Percentiles rank a stretch among this genome's conserved stretches.
Evolutionary conservation across 2,888 invertebrate species (phyloP).

Genomic region (Troides aeacus): DNA sequence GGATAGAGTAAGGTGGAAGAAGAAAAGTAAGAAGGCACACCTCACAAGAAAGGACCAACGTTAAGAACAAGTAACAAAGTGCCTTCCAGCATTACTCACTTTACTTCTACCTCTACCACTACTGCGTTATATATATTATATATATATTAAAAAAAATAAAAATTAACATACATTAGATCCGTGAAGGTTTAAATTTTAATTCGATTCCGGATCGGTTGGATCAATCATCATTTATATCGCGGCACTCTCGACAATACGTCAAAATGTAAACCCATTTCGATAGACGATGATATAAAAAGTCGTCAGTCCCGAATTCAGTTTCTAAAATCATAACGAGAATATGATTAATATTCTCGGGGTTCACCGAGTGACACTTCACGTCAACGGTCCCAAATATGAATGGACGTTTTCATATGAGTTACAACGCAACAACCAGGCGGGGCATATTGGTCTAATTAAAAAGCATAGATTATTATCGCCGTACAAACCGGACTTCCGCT

Average conservation of each 20-base stretch:
- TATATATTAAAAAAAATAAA: too few relatives aligned
- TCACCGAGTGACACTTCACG: conserved; percentile 60
- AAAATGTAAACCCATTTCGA: conserved; percentile 26
- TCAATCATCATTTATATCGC: conserved; percentile 29
- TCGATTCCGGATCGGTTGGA: conserved; percentile 6
- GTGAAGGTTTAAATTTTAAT: neutral
- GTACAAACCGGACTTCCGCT: conserved; percentile 66
- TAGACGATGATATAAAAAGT: conserved; percentile 14
- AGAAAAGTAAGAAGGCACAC: too few relatives aligned
- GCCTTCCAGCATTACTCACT: too few relatives aligned
- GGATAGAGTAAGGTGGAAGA: too few relatives aligned
- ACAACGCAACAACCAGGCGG: conserved; percentile 55
- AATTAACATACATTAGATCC: neutral
- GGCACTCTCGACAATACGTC: conserved; percentile 23
- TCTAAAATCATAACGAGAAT: conserved; percentile 45
- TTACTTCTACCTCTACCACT: too few relatives aligned
- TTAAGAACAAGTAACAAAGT: too few relatives aligned
- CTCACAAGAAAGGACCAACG: too few relatives aligned
- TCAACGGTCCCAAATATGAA: conserved; percentile 70
- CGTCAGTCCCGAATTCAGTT: conserved; percentile 32
- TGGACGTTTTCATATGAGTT: conserved; percentile 75
- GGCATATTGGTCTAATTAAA: conserved; percentile 70
- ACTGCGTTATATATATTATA: too few relatives aligned
- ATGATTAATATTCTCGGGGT: conserved; percentile 67
- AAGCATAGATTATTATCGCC: conserved; percentile 68